phyloP scores from a whole-genome alignment of 1,140 invertebrate species.

The Pomacea maculata region DNA sequence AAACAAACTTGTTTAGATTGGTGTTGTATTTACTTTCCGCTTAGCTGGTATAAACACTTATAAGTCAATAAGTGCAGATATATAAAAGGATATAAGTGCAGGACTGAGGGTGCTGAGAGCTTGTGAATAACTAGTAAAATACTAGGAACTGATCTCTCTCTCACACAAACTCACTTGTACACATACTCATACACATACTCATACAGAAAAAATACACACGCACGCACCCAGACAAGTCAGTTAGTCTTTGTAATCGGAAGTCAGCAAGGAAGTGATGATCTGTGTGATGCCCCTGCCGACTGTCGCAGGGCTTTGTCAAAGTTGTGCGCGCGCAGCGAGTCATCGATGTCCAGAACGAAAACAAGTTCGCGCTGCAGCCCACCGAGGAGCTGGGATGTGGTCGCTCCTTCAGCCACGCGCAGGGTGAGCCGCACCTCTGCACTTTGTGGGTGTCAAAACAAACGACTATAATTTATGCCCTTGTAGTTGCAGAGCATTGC shows the following conservation, averaged over 20 bases:
- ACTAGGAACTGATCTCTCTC: neutral
- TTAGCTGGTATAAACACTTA: neutral
- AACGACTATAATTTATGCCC: too few relatives aligned
- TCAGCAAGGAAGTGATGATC: neutral
- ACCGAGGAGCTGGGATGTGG: conserved; percentile 55
- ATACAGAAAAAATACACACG: neutral
- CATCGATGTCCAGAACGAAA: conserved; percentile 51
- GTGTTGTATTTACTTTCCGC: neutral
- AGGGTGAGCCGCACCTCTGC: conserved; percentile 32
- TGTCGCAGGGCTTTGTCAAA: conserved; percentile 52
- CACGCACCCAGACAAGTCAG: neutral
- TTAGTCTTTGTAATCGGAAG: neutral
- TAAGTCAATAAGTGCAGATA: neutral
- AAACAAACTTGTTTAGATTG: neutral
- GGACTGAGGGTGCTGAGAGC: neutral
- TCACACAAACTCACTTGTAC: neutral
- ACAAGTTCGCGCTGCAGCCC: conserved; percentile 41
- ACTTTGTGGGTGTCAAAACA: too few relatives aligned
- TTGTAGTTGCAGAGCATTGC: too few relatives aligned
- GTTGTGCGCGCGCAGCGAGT: conserved; percentile 54
- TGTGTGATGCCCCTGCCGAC: neutral
- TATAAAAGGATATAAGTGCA: neutral
- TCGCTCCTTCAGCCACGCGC: conserved; percentile 53
- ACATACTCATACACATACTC: neutral
- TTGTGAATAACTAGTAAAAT: neutral